These are phyloP conservation scores for Zaprionus vittiger DNA, from an alignment of 1,140 invertebrate species.

Conservation along the genomic window DNA sequence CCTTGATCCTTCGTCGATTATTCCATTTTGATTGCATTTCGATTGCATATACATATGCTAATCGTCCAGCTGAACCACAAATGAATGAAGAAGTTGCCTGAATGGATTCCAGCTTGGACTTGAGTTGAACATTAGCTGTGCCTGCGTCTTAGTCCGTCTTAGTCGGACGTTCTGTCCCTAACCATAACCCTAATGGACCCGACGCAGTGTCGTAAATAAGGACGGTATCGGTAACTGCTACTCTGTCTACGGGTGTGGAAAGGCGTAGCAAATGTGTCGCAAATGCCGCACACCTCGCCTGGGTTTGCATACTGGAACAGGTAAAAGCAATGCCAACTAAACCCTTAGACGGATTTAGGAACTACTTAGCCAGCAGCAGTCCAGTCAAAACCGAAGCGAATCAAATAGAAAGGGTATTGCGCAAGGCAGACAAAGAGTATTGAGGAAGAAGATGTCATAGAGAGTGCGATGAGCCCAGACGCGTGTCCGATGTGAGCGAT, in stretches of 20 bases:
- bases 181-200: conserved; percentile 21
- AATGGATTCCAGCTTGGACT: neutral
- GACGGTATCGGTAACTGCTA: neutral
- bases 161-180: neutral
- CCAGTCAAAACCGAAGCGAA: conserved; percentile 30
- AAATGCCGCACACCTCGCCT: conserved; percentile 16
- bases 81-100: conserved; percentile 3
- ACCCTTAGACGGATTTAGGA: neutral
- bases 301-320: conserved; percentile 4
- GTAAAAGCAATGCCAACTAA: conserved; percentile 2
- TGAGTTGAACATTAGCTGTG: conserved; percentile 9
- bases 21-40: conserved; percentile 9
- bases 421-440: conserved; percentile 2
- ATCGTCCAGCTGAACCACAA: conserved; percentile 11
- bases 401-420: conserved; percentile 23
- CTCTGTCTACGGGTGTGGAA: conserved; percentile 15
- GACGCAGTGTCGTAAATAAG: conserved; percentile 32
- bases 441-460: neutral
- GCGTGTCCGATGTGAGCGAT: conserved; percentile 16
- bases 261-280: conserved; percentile 39
- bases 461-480: neutral
- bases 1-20: conserved; percentile 4
- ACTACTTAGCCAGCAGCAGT: neutral
- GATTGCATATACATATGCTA: conserved; percentile 14
- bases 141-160: conserved; percentile 20